Conservation (phyloP, 1,140 invertebrate species). For the Drosophila subpulchrella region DNA sequence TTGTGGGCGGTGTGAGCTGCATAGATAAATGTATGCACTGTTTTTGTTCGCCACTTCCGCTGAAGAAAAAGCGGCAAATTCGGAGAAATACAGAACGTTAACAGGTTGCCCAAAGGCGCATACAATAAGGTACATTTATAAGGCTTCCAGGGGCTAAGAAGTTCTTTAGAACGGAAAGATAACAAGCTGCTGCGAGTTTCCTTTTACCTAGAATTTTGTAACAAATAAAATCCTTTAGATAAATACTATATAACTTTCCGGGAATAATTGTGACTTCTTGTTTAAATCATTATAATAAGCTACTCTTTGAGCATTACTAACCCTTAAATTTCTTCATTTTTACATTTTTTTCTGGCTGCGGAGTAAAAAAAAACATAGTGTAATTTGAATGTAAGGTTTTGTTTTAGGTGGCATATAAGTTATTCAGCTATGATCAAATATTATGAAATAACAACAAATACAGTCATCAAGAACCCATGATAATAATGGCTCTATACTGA, state of each 20-base stretch:
- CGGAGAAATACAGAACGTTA: slow-evolving; percentile 29
- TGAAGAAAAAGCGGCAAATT: slow-evolving; percentile 11
- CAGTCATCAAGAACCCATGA: too few species aligned
- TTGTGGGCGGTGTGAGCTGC: slow-evolving; percentile 10
- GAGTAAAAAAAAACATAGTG: too few species aligned
- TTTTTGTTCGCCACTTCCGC: slow-evolving; percentile 30
- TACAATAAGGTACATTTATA: not conserved
- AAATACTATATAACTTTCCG: too few species aligned
- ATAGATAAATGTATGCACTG: slow-evolving; percentile 36
- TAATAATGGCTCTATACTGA: not conserved
- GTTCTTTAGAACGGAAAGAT: not conserved
- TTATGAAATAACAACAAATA: too few species aligned
- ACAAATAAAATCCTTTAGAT: not conserved
- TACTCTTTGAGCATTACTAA: too few species aligned
- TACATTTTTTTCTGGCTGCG: too few species aligned
- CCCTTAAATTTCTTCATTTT: too few species aligned
- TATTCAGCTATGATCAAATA: too few species aligned
- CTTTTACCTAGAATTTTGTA: not conserved
- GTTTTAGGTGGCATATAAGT: too few species aligned
- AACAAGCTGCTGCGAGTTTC: not conserved
- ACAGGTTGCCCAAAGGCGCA: slow-evolving; percentile 46
- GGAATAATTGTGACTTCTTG: too few species aligned
- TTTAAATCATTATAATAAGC: too few species aligned
- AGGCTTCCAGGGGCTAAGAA: not conserved
- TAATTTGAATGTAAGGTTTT: too few species aligned